Evolutionary conservation across 2,888 invertebrate genomes (phyloP), one percentile per base, ranked within the genome.

Genomic region (Heteromyza rotundicornis): DNA sequence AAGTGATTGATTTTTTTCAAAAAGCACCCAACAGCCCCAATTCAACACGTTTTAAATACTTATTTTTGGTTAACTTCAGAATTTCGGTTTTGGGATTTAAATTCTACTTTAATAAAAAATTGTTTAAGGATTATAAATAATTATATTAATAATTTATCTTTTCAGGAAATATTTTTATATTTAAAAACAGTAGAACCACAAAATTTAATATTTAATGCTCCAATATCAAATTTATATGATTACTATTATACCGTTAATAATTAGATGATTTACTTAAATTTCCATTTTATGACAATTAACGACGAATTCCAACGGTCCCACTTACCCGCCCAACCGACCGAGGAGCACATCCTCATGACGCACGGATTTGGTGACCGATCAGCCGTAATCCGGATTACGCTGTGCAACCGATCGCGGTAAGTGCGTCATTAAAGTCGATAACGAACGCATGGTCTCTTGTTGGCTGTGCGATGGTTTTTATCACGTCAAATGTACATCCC

Each of bases 191-290:
- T 54, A 7, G 35, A 54, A 54, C 54, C 54, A 8, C 54, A 54
- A 54, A 54, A 54, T 35, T 54, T 54, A 54, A 35, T 54, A 19
- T 54, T 54, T 35, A 54, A 54, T 54, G 54, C 54, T 19, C 54
- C 16, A 35, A 36, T n/a, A n/a, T n/a, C n/a, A n/a, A n/a, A n/a
- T n/a, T 54, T 14, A 35, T 19, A 16, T 35, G 12, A 54, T 54
- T 54, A 54, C 35, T 54, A 54, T 54, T 54, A 35, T 36, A 22
- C 35, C 8, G 14, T 55, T 2, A 40, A 40, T 14, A 40, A 20
- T 40, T 55, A 20, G 36, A 36, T 14, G 40, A 55, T 20, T 2
- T 55, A 2, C 16, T 55, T n/a, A n/a, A 55, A 22, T 55, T 36
- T 55, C 55, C 36, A 40, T 55, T 55, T 40, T 55, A 40, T 40